phyloP scores from a whole-genome alignment of 2,797 vertebrate genomes.

The Microcaecilia unicolor region DNA sequence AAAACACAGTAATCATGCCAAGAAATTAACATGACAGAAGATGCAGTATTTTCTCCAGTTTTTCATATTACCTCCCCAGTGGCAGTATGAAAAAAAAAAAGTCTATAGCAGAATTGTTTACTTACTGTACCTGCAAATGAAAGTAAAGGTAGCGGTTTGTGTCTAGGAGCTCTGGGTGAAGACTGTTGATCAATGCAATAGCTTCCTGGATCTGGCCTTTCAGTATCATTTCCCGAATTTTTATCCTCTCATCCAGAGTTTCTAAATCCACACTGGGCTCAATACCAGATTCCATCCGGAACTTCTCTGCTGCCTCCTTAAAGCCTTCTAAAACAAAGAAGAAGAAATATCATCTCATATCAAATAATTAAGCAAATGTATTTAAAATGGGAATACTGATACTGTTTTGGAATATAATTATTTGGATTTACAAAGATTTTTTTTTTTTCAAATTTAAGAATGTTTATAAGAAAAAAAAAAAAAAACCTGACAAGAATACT shows the following conservation, averaged over 20 bases:
- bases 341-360: not conserved
- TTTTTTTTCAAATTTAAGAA: not conserved
- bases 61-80: no score
- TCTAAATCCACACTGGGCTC: constrained; percentile 93
- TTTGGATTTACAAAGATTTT: no score
- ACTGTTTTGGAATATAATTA: not conserved
- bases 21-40: no score
- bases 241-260: constrained; percentile 92
- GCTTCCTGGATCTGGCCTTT: constrained; percentile 97
- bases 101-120: no score
- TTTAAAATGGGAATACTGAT: rapidly evolving
- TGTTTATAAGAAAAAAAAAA: not conserved
- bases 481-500: no score
- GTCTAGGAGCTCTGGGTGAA: constrained; percentile 91
- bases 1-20: no score
- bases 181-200: constrained; percentile 88
- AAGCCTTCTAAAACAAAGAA: constrained; percentile 76
- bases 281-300: constrained; percentile 94
- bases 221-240: constrained; percentile 93
- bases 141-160: constrained; percentile 97
- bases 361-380: no score
- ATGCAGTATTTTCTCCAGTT: no score
- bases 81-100: no score
- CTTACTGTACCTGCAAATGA: constrained; percentile 92
- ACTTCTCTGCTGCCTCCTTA: constrained; percentile 96